phyloP scores from a whole-genome alignment of 2,113 vertebrate genomes.

The Oenanthe melanoleuca region DNA sequence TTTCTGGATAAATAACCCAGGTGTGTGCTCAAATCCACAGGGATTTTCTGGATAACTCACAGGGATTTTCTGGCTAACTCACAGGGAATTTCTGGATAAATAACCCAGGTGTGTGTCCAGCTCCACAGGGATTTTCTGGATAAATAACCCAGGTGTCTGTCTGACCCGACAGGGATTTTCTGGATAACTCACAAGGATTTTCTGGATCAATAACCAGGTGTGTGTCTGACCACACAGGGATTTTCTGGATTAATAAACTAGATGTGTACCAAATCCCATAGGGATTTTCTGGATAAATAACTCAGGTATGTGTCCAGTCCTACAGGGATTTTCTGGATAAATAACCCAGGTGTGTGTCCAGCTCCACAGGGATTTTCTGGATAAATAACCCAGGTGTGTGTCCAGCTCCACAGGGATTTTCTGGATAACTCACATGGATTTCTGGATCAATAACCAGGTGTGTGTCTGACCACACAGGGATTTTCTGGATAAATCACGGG shows the following conservation, averaged over 20 bases:
- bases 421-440: background rate
- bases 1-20: background rate
- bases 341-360: background rate
- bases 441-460: background rate
- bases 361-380: fast-evolving
- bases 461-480: background rate
- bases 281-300: background rate
- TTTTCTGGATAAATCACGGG: background rate
- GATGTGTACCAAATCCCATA: no score
- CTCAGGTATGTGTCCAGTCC: background rate
- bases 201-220: no score
- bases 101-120: no score
- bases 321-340: background rate
- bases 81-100: background rate
- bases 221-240: no score
- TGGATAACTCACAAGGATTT: background rate
- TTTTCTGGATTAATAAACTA: no score
- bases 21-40: background rate
- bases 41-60: background rate
- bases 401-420: background rate
- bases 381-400: background rate
- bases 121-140: background rate
- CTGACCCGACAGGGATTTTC: background rate
- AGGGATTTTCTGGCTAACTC: no score
- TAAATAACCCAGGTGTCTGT: no score